Evolutionary conservation across 2,113 vertebrate species (phyloP).

Genomic region (Cyprinus carpio): DNA sequence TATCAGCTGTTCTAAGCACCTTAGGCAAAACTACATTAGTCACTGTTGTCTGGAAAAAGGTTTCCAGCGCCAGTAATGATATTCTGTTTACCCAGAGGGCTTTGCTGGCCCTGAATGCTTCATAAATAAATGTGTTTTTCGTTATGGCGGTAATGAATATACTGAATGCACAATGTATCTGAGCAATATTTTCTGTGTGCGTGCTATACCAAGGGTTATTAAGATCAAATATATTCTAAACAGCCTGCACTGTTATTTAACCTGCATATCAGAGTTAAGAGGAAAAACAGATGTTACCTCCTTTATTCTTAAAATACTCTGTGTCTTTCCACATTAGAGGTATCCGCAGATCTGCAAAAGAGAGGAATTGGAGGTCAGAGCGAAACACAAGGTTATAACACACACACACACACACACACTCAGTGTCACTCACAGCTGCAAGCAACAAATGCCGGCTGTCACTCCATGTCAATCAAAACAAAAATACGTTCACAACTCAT

Average conservation of each 20-base stretch:
- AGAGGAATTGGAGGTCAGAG: slow-evolving; percentile 32
- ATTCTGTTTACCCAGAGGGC: slow-evolving; percentile 23
- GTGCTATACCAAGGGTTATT: not conserved
- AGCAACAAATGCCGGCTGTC: not conserved
- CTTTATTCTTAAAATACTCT: slow-evolving; percentile 96
- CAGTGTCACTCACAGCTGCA: slow-evolving; percentile 8
- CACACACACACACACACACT: slow-evolving; percentile 24
- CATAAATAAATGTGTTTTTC: slow-evolving; percentile 14
- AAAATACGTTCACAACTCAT: slow-evolving; percentile 12
- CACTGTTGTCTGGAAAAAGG: slow-evolving; percentile 25
- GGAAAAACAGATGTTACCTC: slow-evolving; percentile 76
- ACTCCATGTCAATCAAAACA: slow-evolving; percentile 24
- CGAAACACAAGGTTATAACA: slow-evolving; percentile 31
- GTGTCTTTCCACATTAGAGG: slow-evolving; percentile 98
- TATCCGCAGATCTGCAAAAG: slow-evolving; percentile 87
- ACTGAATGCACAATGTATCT: not conserved
- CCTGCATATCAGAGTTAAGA: not conserved
- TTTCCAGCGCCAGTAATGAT: slow-evolving; percentile 8
- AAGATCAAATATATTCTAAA: not conserved
- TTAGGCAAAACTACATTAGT: slow-evolving; percentile 14
- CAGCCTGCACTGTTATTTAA: not conserved
- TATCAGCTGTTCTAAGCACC: slow-evolving; percentile 9
- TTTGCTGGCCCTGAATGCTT: slow-evolving; percentile 2
- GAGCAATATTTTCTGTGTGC: not conserved
- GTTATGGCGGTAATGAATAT: not conserved